Evolutionary conservation across 2,888 invertebrate species (phyloP), one percentile per base, ranked within the genome.

Genomic region (Mystacides longicornis): DNA sequence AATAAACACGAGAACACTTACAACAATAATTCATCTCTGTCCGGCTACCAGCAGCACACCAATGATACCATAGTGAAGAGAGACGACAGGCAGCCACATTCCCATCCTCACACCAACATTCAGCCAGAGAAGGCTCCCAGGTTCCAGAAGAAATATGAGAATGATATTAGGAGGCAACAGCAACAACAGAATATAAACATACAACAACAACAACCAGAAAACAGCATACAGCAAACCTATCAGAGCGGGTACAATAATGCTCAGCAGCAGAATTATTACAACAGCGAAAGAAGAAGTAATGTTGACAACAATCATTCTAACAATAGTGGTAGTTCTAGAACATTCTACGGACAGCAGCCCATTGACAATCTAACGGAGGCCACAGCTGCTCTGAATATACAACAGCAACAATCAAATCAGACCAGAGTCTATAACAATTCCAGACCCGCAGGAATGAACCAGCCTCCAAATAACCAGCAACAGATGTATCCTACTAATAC

Each of bases 101-200:
- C 55, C 1, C 74, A 61, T 33, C 59, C 55, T 23, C 57, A 58
- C 7, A 58, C 58, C 52, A 56, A 56, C 11, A 55, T 55, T 48
- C 62, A 74, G 58, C 73, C 69, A 57, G 79, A 79, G 64, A 82
- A 80, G 64, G 81, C 83, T 20, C 83, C 83, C 3, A 69, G 83
- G 56, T 83, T 83, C 66, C 83, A 83, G 64, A 77, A 73, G 62
- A 81, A 79, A 61, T 63, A 74, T 27, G 77, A 78, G 48, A 77
- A 75, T 60, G 73, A 73, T 61, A 72, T 73, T 58, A 77, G 74
- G 62, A 74, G 73, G 49, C 61, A 62, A 42, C 37, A 60, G 57
- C 54, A 53, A 48, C 60, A 61, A 33, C n/a, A 63, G 56, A 57
- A 53, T 23, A 53, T 57, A 58, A 31, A 65, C 63, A 62, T 56